Conservation (phyloP, 2,888 invertebrate genomes). For the Salticus scenicus region DNA sequence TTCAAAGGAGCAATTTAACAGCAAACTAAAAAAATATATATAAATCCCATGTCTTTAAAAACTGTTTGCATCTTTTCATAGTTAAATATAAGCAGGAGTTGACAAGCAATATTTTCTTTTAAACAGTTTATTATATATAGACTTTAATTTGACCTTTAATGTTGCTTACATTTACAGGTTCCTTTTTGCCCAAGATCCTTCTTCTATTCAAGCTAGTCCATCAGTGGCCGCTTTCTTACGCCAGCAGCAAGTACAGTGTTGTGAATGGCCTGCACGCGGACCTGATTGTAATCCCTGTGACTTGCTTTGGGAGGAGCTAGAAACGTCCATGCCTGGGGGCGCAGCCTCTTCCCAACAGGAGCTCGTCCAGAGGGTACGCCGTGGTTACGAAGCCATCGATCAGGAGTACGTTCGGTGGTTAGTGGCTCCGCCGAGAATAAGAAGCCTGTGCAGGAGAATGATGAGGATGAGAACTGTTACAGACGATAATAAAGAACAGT, state of each 20-base stretch:
- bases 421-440: conserved; percentile 57
- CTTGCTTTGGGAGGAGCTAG: conserved; percentile 60
- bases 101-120: too few species aligned
- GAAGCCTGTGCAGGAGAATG: conserved; percentile 59
- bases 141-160: too few species aligned
- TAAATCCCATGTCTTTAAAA: too few species aligned
- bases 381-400: conserved; percentile 49
- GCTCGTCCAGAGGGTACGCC: conserved; percentile 49
- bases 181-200: conserved; percentile 63
- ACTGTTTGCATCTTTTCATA: too few species aligned
- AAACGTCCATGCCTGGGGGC: conserved; percentile 6
- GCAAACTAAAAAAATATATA: too few species aligned
- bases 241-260: conserved; percentile 64
- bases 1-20: too few species aligned
- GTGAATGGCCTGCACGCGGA: conserved; percentile 56
- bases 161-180: conserved; percentile 57
- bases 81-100: too few species aligned
- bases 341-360: conserved; percentile 26
- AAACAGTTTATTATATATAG: too few species aligned
- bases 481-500: background rate
- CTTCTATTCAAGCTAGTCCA: conserved; percentile 64
- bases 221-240: conserved; percentile 52
- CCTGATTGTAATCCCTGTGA: conserved; percentile 61
- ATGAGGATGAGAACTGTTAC: conserved; percentile 14
- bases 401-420: conserved; percentile 60